phyloP scores from a whole-genome alignment of 2,888 invertebrate genomes.

The Neuroscelio doddi region DNA sequence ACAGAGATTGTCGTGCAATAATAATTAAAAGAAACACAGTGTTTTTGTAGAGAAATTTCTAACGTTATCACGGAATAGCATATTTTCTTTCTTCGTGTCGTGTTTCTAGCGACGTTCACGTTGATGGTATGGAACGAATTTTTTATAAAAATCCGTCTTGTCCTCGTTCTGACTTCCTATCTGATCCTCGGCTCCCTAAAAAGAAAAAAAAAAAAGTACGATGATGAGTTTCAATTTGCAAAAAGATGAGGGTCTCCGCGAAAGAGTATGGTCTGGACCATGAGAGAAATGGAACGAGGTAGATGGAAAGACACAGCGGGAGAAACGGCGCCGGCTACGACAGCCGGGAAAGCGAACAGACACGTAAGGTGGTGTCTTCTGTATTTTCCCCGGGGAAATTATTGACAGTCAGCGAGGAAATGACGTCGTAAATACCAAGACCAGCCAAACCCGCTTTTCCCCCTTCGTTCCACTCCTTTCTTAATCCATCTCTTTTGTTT shows the following conservation, averaged over 20 bases:
- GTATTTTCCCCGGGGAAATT: constrained; percentile 69
- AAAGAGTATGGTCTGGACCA: constrained; percentile 22
- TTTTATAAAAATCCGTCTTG: not conserved
- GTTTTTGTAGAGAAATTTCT: no score
- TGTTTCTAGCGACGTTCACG: no score
- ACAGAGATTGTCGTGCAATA: no score
- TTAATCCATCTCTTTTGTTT: constrained; percentile 56
- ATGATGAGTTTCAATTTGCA: constrained; percentile 44
- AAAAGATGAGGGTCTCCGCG: constrained; percentile 28
- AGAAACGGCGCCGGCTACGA: constrained; percentile 9
- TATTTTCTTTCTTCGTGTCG: no score
- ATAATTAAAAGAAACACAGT: no score
- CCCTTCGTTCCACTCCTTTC: constrained; percentile 42
- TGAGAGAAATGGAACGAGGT: constrained; percentile 14
- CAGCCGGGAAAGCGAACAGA: no score
- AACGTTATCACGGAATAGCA: no score
- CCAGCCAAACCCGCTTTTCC: constrained; percentile 55
- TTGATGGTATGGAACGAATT: not conserved
- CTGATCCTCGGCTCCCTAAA: not conserved
- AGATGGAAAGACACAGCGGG: constrained; percentile 32
- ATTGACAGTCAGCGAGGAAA: constrained; percentile 71
- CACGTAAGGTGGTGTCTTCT: constrained; percentile 59
- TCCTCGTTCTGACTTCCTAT: not conserved
- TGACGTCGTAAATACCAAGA: constrained; percentile 71
- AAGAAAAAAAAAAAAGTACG: constrained; percentile 12